Base-by-base conservation (phyloP, 1,140 invertebrate species). In the Philotrypesis tridentata region DNA sequence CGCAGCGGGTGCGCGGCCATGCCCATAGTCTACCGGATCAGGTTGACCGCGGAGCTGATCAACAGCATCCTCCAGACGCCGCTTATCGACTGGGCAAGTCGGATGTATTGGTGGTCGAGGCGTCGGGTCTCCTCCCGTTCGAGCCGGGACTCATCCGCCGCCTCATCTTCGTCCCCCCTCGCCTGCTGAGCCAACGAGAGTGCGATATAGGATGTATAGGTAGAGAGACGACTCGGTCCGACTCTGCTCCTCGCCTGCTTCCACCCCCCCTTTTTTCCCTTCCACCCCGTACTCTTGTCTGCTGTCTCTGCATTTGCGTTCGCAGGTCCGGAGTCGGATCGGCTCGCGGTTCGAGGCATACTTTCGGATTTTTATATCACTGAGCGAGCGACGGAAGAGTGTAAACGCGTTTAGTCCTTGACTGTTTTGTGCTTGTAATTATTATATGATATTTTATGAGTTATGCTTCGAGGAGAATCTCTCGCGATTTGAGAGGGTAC, bases 81-180 rank as follows among this genome's bases (percentile, higher is more conserved):
- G 76, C 82, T 86, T 71, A 88, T 90, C 12, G 85, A 87, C 82
- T 89, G 86, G 87, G 85, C 88, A 76, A 85, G 84, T 73, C 87
- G 84, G 67, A 84, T 88, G 80, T 87, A 85, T 74, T 84, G 83
- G 84, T 88, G 87, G 87, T 88, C 86, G 72, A 82, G 79, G 73
- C 84, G 80, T 29, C 70, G 70, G 33, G 70, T 48, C n/a, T 25
- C 25, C 31, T 25, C 27, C 48, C 21, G 55, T n/a, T 23, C 29
- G 17, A 25, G 31, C 21, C 67, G 31, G 11, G 67, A 37, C 67
- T 70, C 23, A 11, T 27, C 23, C 9, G 27, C 61, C 61, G 9
- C 61, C 61, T 65, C 23, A 5, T 65, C 61, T 21, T 65, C 48
- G 48, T 55, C 48, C 17, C 48, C 48, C 48, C 21, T 55, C 17